These are phyloP conservation scores for Neolamprologus devosi DNA, from an alignment of 2,113 vertebrate genomes.

Conservation along the genomic window DNA sequence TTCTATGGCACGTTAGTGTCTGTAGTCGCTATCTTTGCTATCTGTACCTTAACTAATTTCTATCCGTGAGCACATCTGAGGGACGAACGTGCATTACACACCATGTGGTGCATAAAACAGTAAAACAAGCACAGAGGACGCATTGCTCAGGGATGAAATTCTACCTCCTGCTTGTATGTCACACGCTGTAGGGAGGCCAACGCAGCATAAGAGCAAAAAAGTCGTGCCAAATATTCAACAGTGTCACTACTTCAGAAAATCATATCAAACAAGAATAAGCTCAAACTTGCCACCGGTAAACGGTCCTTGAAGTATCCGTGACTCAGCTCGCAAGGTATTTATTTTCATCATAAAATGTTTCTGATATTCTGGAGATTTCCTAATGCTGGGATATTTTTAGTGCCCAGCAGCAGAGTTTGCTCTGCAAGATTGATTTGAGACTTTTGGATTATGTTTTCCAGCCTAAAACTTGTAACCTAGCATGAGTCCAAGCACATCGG, in stretches of 20 bases:
- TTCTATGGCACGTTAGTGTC: neutral
- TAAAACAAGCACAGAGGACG: neutral
- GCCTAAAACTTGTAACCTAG: neutral
- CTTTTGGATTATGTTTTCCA: neutral
- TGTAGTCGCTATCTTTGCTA: neutral
- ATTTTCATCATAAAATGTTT: neutral
- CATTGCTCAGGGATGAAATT: neutral
- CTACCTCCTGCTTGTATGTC: neutral
- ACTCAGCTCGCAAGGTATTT: neutral
- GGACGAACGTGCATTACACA: neutral
- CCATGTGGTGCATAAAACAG: neutral
- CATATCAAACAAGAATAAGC: neutral
- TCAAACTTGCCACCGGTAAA: neutral
- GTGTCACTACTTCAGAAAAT: neutral
- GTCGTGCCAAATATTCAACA: neutral
- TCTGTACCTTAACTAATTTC: neutral
- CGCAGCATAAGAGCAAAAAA: neutral
- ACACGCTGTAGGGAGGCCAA: neutral
- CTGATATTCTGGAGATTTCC: neutral
- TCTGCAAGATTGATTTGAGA: neutral
- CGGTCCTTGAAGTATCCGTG: neutral
- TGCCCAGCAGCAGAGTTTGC: neutral
- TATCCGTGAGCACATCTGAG: neutral
- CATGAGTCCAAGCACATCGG: neutral
- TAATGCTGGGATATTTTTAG: neutral